Percentiles rank a stretch among this genome's conserved stretches.
Conservation (phyloP, 2,888 invertebrate species). For the Bhutanitis thaidina region DNA sequence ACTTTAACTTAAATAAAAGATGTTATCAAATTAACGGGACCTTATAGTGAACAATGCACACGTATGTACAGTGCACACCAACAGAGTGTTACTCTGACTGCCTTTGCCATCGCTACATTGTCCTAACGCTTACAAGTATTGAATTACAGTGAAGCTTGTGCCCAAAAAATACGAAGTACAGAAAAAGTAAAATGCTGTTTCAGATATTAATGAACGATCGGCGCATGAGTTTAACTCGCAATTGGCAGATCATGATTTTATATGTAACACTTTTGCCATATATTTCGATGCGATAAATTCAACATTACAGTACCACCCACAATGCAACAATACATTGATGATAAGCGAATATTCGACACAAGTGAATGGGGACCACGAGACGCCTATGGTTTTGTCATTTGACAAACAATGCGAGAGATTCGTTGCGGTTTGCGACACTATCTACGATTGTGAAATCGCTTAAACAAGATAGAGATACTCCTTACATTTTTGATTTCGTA, state of each 20-base stretch:
- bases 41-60: too few relatives aligned
- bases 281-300: conserved; percentile 9
- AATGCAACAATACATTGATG: conserved; percentile 19
- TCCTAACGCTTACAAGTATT: too few relatives aligned
- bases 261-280: neutral
- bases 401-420: conserved; percentile 58
- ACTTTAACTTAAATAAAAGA: too few relatives aligned
- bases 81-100: too few relatives aligned
- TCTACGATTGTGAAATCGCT: conserved; percentile 45
- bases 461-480: conserved; percentile 36
- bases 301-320: conserved; percentile 8
- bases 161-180: too few relatives aligned
- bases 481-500: conserved; percentile 34
- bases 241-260: neutral
- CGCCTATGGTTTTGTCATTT: conserved; percentile 43
- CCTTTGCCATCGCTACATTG: too few relatives aligned
- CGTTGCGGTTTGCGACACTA: conserved; percentile 49
- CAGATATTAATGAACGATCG: too few relatives aligned
- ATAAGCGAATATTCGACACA: conserved; percentile 26
- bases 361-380: conserved; percentile 32
- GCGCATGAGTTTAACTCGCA: too few relatives aligned
- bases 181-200: too few relatives aligned
- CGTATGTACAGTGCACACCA: too few relatives aligned
- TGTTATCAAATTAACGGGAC: too few relatives aligned
- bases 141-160: too few relatives aligned